These are phyloP conservation scores for Petrocephalus sullivani DNA, from an alignment of 2,797 vertebrate genomes.

Conservation along the genomic window DNA sequence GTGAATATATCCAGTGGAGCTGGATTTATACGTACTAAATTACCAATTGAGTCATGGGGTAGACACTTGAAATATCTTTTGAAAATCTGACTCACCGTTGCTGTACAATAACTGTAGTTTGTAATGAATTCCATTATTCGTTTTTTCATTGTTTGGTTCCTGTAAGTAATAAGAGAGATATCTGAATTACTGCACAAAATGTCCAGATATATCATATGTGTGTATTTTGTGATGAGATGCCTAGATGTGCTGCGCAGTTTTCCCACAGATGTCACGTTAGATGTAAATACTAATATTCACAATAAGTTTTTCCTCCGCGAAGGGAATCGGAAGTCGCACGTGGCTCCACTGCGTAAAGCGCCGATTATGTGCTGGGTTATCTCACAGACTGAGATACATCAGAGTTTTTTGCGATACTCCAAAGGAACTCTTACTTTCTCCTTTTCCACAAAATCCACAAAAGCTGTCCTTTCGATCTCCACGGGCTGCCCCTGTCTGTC, in stretches of 20 bases:
- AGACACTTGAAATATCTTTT: neutral
- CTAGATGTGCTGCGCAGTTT: neutral
- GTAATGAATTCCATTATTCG: conserved; percentile 97
- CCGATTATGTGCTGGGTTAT: conserved; percentile 14
- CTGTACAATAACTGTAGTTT: conserved; percentile 94
- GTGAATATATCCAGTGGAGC: no score
- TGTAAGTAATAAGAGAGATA: conserved; percentile 66
- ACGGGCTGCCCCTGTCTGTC: conserved; percentile 95
- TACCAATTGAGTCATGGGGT: neutral
- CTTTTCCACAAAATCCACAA: conserved; percentile 95
- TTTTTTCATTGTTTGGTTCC: conserved; percentile 95
- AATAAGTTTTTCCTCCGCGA: neutral
- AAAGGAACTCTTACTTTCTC: conserved; percentile 80
- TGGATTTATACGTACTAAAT: neutral
- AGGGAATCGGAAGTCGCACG: conserved; percentile 46
- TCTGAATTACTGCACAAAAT: neutral
- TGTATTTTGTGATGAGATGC: neutral
- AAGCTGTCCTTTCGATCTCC: conserved; percentile 89
- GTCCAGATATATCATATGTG: neutral
- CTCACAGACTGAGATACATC: conserved; percentile 7
- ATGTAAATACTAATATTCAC: neutral
- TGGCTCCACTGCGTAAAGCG: conserved; percentile 50
- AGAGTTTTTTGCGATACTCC: conserved; percentile 33
- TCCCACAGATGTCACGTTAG: neutral
- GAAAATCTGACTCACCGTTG: conserved; percentile 72